Evolutionary conservation across 1,140 invertebrate genomes (phyloP), one percentile per base, ranked within the genome.

Genomic region (Oncopodura yosiiana): DNA sequence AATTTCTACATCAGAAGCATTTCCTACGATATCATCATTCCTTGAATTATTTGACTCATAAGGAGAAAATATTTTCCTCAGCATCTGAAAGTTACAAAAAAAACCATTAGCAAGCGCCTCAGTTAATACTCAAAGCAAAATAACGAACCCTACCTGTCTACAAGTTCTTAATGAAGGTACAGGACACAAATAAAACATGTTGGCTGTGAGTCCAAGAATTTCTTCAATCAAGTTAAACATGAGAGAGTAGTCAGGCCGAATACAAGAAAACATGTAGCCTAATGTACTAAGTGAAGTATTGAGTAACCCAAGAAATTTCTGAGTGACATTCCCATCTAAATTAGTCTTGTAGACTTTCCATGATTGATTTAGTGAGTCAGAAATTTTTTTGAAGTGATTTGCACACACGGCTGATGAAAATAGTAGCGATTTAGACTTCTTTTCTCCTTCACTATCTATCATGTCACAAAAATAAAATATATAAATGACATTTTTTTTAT

Each of bases 11-110:
- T n/a, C n/a, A n/a, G n/a, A n/a, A n/a, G 46, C 8, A 38, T 24
- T 24, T 23, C 12, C 0, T 2, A 37, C 26, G 19, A 49, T 37
- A 3, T 6, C 14, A 12, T 51, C 49, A 1, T 26, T 12, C 32
- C 41, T 51, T 1, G 27, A 81, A 24, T 83, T 78, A n/a, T 76
- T 77, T 11, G 78, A 74, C 58, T 88, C 74, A 66, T 91, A 90
- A 0, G 80, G 83, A 1, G 82, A 82, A 71, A 90, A 92, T 2
- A 92, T 69, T 62, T 83, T 83, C 70, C 89, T 88, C 8, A 92
- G 66, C 1, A 93, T 66, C 73, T 91, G 23, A 9, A 43, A 24
- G 23, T n/a, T n/a, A n/a, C n/a, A n/a, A n/a, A n/a, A n/a, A n/a
- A n/a, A n/a, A n/a, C n/a, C n/a, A n/a, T n/a, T n/a, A n/a, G n/a